Evolutionary conservation across 2,113 vertebrate species (phyloP).

Genomic region (Etheostoma spectabile): DNA sequence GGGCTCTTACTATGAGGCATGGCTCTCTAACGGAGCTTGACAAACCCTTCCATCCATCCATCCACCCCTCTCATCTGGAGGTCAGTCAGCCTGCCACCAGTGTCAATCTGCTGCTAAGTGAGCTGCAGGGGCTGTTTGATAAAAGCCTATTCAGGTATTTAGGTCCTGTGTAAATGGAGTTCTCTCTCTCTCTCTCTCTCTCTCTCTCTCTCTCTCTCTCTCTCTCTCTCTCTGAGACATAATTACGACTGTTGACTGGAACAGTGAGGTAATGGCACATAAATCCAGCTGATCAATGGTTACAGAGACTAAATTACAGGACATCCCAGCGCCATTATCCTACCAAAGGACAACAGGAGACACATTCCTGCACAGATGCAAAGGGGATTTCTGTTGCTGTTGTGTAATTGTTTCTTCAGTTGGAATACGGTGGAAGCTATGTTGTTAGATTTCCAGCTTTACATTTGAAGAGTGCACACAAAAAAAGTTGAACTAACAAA

Average conservation of each 20-base stretch:
- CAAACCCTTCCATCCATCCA: constrained; percentile 38
- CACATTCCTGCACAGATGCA: constrained; percentile 63
- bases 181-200: constrained; percentile 25
- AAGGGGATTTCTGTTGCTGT: constrained; percentile 57
- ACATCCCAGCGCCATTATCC: constrained; percentile 76
- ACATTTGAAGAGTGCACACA: neutral
- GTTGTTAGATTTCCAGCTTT: neutral
- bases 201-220: constrained; percentile 19
- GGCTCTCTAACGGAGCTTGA: constrained; percentile 29
- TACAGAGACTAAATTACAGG: constrained; percentile 82
- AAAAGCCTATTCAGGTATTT: constrained; percentile 82
- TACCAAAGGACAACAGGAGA: constrained; percentile 65
- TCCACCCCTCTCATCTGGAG: constrained; percentile 42
- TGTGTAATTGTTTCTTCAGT: constrained; percentile 46
- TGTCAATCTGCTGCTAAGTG: constrained; percentile 71
- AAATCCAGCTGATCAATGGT: constrained; percentile 85
- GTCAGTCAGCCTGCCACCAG: constrained; percentile 47
- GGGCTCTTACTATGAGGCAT: constrained; percentile 21
- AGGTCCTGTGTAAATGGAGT: constrained; percentile 39
- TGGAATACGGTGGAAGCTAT: constrained; percentile 15
- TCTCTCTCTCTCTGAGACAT: neutral
- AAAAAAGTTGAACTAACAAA: neutral
- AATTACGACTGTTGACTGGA: constrained; percentile 78
- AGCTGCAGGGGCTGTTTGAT: constrained; percentile 60
- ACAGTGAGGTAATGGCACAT: constrained; percentile 86